Conservation (phyloP, 2,888 invertebrate genomes). For the Carterocephalus palaemon region DNA sequence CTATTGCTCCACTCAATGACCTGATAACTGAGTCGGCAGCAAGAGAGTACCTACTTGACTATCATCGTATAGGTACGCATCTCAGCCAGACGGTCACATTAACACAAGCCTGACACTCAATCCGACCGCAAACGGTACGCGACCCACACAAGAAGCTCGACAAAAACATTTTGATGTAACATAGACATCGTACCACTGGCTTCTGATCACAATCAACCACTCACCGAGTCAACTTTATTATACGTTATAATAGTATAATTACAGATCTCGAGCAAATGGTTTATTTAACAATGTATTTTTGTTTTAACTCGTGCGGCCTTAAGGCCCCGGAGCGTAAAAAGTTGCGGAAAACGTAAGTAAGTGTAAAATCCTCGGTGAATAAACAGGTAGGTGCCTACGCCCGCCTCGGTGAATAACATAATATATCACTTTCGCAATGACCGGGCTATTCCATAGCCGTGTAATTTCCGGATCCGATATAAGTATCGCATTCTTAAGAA, state of each 20-base stretch:
- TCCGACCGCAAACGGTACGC: slow-evolving; percentile 13
- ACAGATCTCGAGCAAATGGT: neutral
- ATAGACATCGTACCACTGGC: slow-evolving; percentile 1
- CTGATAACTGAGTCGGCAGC: neutral
- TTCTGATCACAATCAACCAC: slow-evolving; percentile 9
- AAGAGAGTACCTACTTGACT: slow-evolving; percentile 14
- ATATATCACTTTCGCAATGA: neutral
- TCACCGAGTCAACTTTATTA: slow-evolving; percentile 1
- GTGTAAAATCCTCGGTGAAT: slow-evolving; percentile 2
- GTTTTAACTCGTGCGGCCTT: neutral
- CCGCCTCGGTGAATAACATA: neutral
- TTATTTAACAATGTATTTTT: slow-evolving; percentile 1
- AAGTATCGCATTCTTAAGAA: no score
- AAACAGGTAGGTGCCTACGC: no score
- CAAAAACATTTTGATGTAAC: slow-evolving; percentile 12
- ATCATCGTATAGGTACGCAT: slow-evolving; percentile 3
- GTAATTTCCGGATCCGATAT: no score
- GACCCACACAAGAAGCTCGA: slow-evolving; percentile 13
- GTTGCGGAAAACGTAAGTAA: slow-evolving; percentile 4
- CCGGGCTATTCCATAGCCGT: neutral
- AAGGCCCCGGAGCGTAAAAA: neutral
- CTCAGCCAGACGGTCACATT: slow-evolving; percentile 3
- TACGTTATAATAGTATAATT: neutral
- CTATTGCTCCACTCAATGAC: neutral
- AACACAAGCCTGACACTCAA: slow-evolving; percentile 5